Conservation (phyloP, 2,113 vertebrate genomes). For the Emberiza fucata region DNA sequence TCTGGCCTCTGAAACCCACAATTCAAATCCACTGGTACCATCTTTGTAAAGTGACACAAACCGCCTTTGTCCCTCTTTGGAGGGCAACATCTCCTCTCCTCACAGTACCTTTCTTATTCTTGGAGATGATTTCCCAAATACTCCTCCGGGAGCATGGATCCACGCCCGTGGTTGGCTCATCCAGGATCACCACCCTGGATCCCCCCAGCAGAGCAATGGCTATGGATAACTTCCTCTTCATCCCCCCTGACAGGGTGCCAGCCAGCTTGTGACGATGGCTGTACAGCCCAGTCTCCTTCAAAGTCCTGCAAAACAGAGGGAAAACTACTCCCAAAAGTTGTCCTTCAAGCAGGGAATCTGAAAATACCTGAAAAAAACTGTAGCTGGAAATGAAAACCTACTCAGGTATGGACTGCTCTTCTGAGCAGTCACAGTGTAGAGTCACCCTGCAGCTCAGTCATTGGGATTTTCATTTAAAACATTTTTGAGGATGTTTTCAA, state of each 20-base stretch:
- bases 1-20: background rate
- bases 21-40: background rate
- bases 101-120: conserved; percentile 86
- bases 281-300: conserved; percentile 90
- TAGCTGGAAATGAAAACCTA: conserved; percentile 24
- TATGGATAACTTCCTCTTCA: conserved; percentile 97
- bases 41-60: background rate
- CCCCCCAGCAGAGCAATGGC: conserved; percentile 96
- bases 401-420: background rate
- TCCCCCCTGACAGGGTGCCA: conserved; percentile 90
- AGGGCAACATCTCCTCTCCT: background rate
- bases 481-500: conserved; percentile 9
- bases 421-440: background rate
- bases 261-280: conserved; percentile 90
- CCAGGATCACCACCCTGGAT: conserved; percentile 91
- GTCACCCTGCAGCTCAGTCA: background rate
- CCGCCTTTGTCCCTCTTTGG: background rate
- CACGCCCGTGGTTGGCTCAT: conserved; percentile 95
- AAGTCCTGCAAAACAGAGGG: conserved; percentile 75
- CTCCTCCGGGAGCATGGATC: conserved; percentile 94
- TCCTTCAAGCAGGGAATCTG: background rate
- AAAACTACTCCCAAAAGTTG: background rate
- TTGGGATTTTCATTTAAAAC: background rate
- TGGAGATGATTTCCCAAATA: conserved; percentile 97
- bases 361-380: background rate